phyloP scores from a whole-genome alignment of 2,797 vertebrate species.

The Yasuhikotakia modesta region DNA sequence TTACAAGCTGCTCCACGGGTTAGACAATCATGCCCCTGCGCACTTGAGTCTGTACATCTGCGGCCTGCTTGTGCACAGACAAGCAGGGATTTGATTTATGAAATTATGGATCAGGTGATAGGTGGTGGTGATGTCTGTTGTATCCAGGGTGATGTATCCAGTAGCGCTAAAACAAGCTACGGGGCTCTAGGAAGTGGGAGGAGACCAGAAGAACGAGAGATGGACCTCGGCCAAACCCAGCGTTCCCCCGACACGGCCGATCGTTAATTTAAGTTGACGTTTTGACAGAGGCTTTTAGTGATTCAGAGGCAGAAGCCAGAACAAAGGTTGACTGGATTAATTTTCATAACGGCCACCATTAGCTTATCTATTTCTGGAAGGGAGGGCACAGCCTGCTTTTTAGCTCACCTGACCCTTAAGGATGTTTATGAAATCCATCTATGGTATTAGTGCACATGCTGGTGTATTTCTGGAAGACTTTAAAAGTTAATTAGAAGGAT shows the following conservation, averaged over 20 bases:
- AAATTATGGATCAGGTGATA: slow-evolving; percentile 66
- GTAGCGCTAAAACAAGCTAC: slow-evolving; percentile 42
- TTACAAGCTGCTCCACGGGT: slow-evolving; percentile 14
- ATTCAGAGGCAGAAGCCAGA: slow-evolving; percentile 69
- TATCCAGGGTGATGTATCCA: slow-evolving; percentile 33
- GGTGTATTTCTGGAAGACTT: slow-evolving; percentile 41
- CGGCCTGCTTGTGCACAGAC: slow-evolving; percentile 4
- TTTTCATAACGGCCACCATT: slow-evolving; percentile 64
- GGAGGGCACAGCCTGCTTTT: slow-evolving; percentile 31
- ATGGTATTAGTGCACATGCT: slow-evolving; percentile 5
- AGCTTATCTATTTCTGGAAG: slow-evolving; percentile 51
- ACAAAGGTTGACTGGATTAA: slow-evolving; percentile 71
- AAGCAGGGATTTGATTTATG: slow-evolving; percentile 66
- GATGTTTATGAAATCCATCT: slow-evolving; percentile 52
- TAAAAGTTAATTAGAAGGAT: neutral
- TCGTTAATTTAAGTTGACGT: slow-evolving; percentile 72
- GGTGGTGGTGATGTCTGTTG: slow-evolving; percentile 29
- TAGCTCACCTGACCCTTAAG: slow-evolving; percentile 45
- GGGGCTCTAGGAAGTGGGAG: slow-evolving; percentile 23
- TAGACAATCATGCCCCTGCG: neutral
- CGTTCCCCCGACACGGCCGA: slow-evolving; percentile 61
- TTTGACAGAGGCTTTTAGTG: slow-evolving; percentile 75
- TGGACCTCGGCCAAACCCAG: slow-evolving; percentile 64
- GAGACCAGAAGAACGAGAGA: slow-evolving; percentile 30
- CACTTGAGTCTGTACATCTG: neutral